Evolutionary conservation across 2,113 vertebrate species (phyloP), one percentile per base, ranked within the genome.

Genomic region (Neodontobutis hainanensis): DNA sequence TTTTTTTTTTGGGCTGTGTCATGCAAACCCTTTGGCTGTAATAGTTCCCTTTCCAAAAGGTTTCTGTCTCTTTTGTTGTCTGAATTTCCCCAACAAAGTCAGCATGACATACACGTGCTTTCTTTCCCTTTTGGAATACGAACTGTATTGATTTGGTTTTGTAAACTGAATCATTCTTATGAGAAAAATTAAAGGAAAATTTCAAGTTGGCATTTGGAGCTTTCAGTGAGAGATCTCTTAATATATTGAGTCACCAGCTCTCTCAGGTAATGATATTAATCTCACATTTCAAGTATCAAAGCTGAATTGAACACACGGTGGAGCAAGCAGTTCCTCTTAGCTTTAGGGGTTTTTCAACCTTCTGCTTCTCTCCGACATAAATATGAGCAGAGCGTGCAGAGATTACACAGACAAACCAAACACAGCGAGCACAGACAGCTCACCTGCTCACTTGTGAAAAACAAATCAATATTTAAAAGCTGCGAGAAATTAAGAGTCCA

Each of bases 21-120:
- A 69, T 68, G 35, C 50, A 16, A 44, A 60, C 5, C 11, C 12
- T 5, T 36, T 3, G 2, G 4, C 34, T 34, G 15, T 36, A 9
- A 15, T n/a, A 74, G 43, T 87, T 85, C 83, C 72, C 40, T 68
- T 80, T 70, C 27, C 51, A 43, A 12, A 9, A 35, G 8, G 74
- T 84, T 76, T 68, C 68, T 68, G 34, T 75, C 38, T 56, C 11
- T 42, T 19, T n/a, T 44, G 27, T 38, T 27, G 19, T 27, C 19
- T 27, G 3, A 16, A 73, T 61, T 74, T 87, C 68, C 69, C 14
- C 59, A 16, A 58, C 36, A 12, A 4, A 48, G n/a, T 15, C 38
- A 53, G 1, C 14, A 34, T 8, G 8, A 15, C 47, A 42, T 2
- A 5, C 3, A 46, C 47, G 7, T 44, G 36, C 15, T 60, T 42